phyloP scores from a whole-genome alignment of 2,888 invertebrate genomes.

The Parnassius glacialis region DNA sequence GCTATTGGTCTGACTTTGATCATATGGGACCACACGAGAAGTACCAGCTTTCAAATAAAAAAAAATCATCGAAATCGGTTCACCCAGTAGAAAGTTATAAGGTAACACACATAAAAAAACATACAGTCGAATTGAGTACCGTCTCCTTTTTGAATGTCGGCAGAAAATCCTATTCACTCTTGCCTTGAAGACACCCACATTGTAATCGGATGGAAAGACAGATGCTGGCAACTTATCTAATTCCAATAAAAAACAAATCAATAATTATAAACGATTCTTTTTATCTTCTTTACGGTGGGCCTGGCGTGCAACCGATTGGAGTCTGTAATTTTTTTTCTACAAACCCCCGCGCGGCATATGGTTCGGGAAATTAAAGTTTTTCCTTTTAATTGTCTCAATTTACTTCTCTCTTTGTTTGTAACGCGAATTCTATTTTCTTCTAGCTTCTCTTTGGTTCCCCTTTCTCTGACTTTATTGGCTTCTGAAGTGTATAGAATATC shows the following conservation, averaged over 20 bases:
- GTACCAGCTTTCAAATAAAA: too few species aligned
- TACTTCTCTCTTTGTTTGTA: slow-evolving; percentile 35
- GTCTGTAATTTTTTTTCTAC: slow-evolving; percentile 48
- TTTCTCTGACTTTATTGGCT: slow-evolving; percentile 54
- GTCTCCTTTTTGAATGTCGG: too few species aligned
- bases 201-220: too few species aligned
- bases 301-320: slow-evolving; percentile 46
- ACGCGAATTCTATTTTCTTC: slow-evolving; percentile 22
- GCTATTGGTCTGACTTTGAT: too few species aligned
- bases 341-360: slow-evolving; percentile 52
- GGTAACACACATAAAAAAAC: too few species aligned
- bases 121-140: too few species aligned
- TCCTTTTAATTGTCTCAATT: slow-evolving; percentile 39
- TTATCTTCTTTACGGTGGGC: slow-evolving; percentile 57
- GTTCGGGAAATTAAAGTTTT: slow-evolving; percentile 40
- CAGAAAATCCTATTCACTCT: too few species aligned
- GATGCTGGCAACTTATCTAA: too few species aligned
- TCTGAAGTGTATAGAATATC: slow-evolving; percentile 36
- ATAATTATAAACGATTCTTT: slow-evolving; percentile 37
- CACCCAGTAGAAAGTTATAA: too few species aligned
- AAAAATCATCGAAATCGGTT: too few species aligned
- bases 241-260: not conserved
- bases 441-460: slow-evolving; percentile 14
- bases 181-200: too few species aligned
- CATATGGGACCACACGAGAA: too few species aligned